Evolutionary conservation across 2,888 invertebrate species (phyloP).

Genomic region (Neoascia interrupta): DNA sequence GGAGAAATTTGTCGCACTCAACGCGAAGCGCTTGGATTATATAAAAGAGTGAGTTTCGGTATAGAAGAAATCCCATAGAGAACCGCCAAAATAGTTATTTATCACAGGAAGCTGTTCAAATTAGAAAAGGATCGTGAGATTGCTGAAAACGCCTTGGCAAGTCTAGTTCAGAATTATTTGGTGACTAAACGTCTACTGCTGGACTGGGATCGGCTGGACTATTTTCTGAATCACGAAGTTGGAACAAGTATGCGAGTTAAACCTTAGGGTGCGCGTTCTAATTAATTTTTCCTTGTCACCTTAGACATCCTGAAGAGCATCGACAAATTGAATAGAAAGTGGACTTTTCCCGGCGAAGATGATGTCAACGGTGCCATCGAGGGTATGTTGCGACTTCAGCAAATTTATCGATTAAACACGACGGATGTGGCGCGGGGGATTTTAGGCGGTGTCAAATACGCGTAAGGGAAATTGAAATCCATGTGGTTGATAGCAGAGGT

Average conservation of each 20-base stretch:
- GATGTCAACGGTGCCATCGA: slow-evolving; percentile 97
- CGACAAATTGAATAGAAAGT: slow-evolving; percentile 52
- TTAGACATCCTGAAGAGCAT: slow-evolving; percentile 72
- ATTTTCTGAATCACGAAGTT: slow-evolving; percentile 72
- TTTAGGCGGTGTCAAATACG: slow-evolving; percentile 89
- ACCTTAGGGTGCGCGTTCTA: not conserved
- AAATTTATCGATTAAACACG: slow-evolving; percentile 92
- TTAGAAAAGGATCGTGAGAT: slow-evolving; percentile 88
- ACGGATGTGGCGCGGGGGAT: slow-evolving; percentile 90
- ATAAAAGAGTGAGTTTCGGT: slow-evolving; percentile 74
- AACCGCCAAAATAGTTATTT: not conserved
- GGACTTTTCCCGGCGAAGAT: slow-evolving; percentile 85
- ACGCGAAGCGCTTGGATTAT: slow-evolving; percentile 75
- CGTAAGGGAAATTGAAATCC: slow-evolving; percentile 79
- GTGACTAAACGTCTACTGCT: slow-evolving; percentile 91
- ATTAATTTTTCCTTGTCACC: not conserved
- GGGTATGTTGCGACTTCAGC: slow-evolving; percentile 94
- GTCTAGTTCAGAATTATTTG: slow-evolving; percentile 95
- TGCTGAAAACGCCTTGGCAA: slow-evolving; percentile 90
- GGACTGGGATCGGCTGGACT: slow-evolving; percentile 75
- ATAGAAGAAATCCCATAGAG: not conserved
- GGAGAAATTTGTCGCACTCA: slow-evolving; percentile 73
- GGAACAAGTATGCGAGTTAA: slow-evolving; percentile 73
- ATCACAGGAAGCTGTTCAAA: slow-evolving; percentile 83
- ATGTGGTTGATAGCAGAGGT: not conserved